Conservation (phyloP, 2,888 invertebrate species). For the Choristoneura rosaceana region DNA sequence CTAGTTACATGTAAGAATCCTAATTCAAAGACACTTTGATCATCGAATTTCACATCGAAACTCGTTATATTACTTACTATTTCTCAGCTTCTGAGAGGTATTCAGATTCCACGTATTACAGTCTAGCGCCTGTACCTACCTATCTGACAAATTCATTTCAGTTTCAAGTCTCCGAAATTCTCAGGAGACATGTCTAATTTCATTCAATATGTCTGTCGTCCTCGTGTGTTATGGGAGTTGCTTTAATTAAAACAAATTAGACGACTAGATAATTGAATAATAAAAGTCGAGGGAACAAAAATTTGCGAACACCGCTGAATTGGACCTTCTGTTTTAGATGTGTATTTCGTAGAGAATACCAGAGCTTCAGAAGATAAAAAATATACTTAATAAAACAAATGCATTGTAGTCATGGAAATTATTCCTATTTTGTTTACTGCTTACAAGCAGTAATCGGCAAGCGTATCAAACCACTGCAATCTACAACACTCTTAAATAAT, state of each 20-base stretch:
- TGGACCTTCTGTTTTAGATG: not conserved
- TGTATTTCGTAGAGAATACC: not conserved
- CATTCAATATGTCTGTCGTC: constrained; percentile 29
- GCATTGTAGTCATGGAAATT: too few species aligned
- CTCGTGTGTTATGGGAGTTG: constrained; percentile 2
- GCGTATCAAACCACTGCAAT: too few species aligned
- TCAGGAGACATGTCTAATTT: constrained; percentile 35
- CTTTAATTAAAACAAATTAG: constrained; percentile 35
- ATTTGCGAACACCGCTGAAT: not conserved
- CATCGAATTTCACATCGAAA: constrained; percentile 8
- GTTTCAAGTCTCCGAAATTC: constrained; percentile 27
- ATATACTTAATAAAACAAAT: too few species aligned
- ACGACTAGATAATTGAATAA: constrained; percentile 21
- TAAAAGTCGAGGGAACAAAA: constrained; percentile 5
- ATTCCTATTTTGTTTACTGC: too few species aligned
- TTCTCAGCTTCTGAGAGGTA: not conserved
- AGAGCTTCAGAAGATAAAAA: too few species aligned
- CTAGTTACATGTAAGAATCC: not conserved
- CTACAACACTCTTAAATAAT: too few species aligned
- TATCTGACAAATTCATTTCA: constrained; percentile 21
- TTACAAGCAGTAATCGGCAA: too few species aligned
- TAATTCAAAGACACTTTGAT: constrained; percentile 5
- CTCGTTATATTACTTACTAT: not conserved
- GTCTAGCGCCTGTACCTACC: constrained; percentile 11
- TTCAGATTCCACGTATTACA: constrained; percentile 8